Evolutionary conservation across 2,888 invertebrate genomes (phyloP).

Genomic region (Phalera bucephala): DNA sequence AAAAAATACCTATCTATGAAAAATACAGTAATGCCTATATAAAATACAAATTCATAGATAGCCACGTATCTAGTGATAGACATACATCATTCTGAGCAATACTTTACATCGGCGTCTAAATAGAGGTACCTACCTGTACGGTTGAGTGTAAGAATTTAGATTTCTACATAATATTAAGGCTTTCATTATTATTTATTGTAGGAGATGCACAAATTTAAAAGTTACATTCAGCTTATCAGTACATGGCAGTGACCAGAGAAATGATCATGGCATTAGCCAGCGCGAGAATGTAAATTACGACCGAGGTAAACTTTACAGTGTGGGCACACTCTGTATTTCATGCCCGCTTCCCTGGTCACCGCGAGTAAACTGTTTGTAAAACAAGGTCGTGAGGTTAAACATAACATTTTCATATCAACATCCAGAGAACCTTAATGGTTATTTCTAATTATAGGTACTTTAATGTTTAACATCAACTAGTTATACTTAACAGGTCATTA

Average conservation of each 20-base stretch:
- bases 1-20: slow-evolving; percentile 57
- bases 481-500: slow-evolving; percentile 63
- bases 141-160: slow-evolving; percentile 9
- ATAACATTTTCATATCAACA: too few relatives aligned
- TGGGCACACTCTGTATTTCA: too few relatives aligned
- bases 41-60: slow-evolving; percentile 48
- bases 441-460: slow-evolving; percentile 28
- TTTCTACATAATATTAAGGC: slow-evolving; percentile 6
- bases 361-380: too few relatives aligned
- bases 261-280: too few relatives aligned
- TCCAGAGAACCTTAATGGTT: slow-evolving; percentile 19
- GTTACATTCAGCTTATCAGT: too few relatives aligned
- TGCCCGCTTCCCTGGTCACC: too few relatives aligned
- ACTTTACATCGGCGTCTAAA: slow-evolving; percentile 23
- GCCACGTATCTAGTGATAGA: slow-evolving; percentile 29
- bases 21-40: slow-evolving; percentile 55
- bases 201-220: neutral
- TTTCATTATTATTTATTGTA: slow-evolving; percentile 15
- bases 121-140: slow-evolving; percentile 6
- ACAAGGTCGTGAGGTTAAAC: too few relatives aligned
- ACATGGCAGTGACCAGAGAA: too few relatives aligned
- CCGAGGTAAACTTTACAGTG: too few relatives aligned
- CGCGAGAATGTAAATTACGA: too few relatives aligned
- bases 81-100: slow-evolving; percentile 40
- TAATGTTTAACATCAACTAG: slow-evolving; percentile 53